A percentile compares a stretch with the other conserved stretches of the same genome.
Evolutionary conservation across 2,888 invertebrate species (phyloP).

Genomic region (Drosophila yooni): DNA sequence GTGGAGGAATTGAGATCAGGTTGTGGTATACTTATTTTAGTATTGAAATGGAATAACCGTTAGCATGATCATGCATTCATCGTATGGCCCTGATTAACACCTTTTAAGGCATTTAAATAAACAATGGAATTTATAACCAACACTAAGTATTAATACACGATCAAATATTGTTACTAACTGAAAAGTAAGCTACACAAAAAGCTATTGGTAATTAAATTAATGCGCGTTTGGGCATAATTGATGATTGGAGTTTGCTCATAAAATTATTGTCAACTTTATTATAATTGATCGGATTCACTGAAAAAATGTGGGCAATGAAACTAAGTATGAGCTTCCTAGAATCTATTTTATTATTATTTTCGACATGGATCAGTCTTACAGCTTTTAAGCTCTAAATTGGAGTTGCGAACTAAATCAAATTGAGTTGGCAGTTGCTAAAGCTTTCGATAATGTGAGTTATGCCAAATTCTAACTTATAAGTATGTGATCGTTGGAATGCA

Average conservation of each 20-base stretch:
- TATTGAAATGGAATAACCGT: constrained; percentile 10
- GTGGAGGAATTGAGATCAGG: background rate
- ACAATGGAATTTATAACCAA: constrained; percentile 4
- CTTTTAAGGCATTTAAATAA: constrained; percentile 22
- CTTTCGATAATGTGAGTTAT: constrained; percentile 4
- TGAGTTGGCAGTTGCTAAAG: background rate
- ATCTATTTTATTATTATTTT: constrained; percentile 18
- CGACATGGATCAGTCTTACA: background rate
- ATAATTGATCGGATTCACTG: constrained; percentile 26
- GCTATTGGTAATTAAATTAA: constrained; percentile 16
- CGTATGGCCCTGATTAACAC: constrained; percentile 43
- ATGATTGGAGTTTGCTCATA: constrained; percentile 18
- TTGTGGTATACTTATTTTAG: background rate
- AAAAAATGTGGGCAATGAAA: background rate
- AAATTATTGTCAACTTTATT: constrained; percentile 6
- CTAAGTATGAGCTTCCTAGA: constrained; percentile 5
- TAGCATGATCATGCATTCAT: constrained; percentile 20
- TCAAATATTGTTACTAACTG: constrained; percentile 4
- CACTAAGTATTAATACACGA: constrained; percentile 23
- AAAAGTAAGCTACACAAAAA: background rate
- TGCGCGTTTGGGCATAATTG: constrained; percentile 32
- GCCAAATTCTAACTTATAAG: constrained; percentile 10
- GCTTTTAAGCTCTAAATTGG: constrained; percentile 4
- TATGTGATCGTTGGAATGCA: constrained; percentile 17
- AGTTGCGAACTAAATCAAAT: constrained; percentile 8